Conservation (phyloP, 2,797 vertebrate genomes). For the Anas georgica region DNA sequence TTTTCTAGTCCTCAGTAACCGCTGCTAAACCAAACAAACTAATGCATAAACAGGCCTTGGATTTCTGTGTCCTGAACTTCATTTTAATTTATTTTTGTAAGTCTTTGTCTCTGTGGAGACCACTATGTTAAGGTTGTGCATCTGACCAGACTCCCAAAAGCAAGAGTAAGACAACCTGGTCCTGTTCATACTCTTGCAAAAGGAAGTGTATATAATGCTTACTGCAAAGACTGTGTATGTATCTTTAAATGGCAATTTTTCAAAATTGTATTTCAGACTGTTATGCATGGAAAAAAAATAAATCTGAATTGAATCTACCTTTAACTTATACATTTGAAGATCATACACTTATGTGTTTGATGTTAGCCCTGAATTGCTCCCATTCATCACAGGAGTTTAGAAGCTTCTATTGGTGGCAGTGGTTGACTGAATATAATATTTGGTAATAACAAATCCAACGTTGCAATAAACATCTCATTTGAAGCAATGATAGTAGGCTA, state of each 20-base stretch:
- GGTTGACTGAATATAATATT: constrained; percentile 26
- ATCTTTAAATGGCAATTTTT: background rate
- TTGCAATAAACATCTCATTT: constrained; percentile 64
- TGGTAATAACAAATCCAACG: constrained; percentile 25
- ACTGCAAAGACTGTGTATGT: background rate
- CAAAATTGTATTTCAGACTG: background rate
- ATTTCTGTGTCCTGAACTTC: background rate
- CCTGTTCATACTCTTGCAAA: background rate
- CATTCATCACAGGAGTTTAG: background rate
- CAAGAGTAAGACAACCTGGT: background rate
- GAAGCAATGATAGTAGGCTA: constrained; percentile 64
- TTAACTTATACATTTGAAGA: background rate
- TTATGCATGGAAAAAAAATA: background rate
- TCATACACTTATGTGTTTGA: background rate
- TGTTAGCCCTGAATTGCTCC: background rate
- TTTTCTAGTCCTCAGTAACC: background rate
- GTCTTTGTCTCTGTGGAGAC: background rate
- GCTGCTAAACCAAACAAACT: background rate
- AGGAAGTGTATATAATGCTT: background rate
- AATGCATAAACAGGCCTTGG: background rate
- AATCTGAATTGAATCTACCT: background rate
- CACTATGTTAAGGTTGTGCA: accelerated
- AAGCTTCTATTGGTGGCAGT: background rate
- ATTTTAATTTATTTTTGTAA: background rate
- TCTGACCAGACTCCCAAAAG: background rate